Evolutionary conservation across 2,888 invertebrate genomes (phyloP), one percentile per base, ranked within the genome.

Genomic region (Nemapogon koenigi): DNA sequence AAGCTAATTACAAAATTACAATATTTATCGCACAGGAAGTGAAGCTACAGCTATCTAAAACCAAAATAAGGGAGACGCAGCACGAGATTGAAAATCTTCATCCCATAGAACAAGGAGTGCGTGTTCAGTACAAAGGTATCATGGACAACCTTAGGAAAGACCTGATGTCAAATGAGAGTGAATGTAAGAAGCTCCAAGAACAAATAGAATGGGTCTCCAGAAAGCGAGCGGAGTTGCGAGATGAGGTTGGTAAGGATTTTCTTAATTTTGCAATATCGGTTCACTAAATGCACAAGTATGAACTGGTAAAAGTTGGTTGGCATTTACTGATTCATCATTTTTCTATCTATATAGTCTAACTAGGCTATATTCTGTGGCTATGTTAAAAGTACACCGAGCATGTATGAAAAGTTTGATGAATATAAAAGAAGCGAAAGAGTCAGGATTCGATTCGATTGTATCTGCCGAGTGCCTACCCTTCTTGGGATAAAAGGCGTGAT

Each of bases 151-250:
- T 78, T 22, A 57, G 64, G 4, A 48, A 39, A 0, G 76, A 78
- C 46, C 55, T 78, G 44, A 41, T 54, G 4, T 43, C 38, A 42
- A 76, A 73, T 37, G 76, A 76, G 53, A 62, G 55, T 43, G 76
- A 78, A 37, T 75, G 76, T 49, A 67, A 61, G 52, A 63, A 61
- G 38, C 55, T 78, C 6, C 78, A 78, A 46, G 70, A 72, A 19
- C 73, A 73, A 52, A 78, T 78, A 17, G 76, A 75, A 46, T 76
- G 75, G 73, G 72, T 76, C 28, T 72, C 73, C 15, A 50, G 59
- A 14, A 50, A 67, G 27, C 50, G 78, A 1, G 76, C 67, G 0
- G 76, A 76, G 42, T 49, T 78, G 1, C 59, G 61, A 30, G 71
- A 66, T 16, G 73, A 78, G 69, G 78, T 76, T 29, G n/a, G 37